Base-by-base conservation (phyloP, 2,888 invertebrate genomes). In the Sericinus montela region DNA sequence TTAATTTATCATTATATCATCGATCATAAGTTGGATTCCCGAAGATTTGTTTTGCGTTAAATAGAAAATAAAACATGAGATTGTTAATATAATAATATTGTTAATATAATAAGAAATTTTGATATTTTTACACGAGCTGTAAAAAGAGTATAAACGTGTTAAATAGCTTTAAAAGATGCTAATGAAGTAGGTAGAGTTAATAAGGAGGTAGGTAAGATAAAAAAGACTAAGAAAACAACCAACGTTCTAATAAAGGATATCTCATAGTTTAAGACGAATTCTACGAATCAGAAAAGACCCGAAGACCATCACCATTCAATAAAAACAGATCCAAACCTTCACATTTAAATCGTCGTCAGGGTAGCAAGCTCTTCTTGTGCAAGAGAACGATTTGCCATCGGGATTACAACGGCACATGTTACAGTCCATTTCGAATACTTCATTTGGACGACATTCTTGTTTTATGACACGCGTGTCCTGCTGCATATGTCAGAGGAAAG, bases 401-500 rank as follows among this genome's bases (percentile, higher is more conserved):
- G 79, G 66, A 48, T 89, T 89, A 61, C 91, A 92, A 11, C 86
- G 80, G 60, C 92, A 92, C 65, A 82, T 89, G 60, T 91, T 91
- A 69, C 91, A 91, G 46, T 91, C 91, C 50, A 89, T 48, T 57
- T 85, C 85, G 59, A 91, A 90, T 4, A 88, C 83, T 59, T 90
- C 90, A 42, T 86, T 77, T 0, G 91, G 90, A 0, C 80, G 82
- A 63, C 91, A 91, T 16, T 72, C 60, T 19, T 69, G 71, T 43
- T 68, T 69, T 13, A 77, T 62, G 19, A 71, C 62, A 7, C 75
- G 72, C 3, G 80, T 65, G 46, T 75, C 71, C 71, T 82, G 66
- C 47, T 38, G 25, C 9, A 37, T 36, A 11, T 3, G 14, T 35
- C 6, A 34, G 25, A 35, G 10, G 15, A 29, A 28, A 28, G 3